phyloP scores from a whole-genome alignment of 2,888 invertebrate species.

The Bombylius discolor region DNA sequence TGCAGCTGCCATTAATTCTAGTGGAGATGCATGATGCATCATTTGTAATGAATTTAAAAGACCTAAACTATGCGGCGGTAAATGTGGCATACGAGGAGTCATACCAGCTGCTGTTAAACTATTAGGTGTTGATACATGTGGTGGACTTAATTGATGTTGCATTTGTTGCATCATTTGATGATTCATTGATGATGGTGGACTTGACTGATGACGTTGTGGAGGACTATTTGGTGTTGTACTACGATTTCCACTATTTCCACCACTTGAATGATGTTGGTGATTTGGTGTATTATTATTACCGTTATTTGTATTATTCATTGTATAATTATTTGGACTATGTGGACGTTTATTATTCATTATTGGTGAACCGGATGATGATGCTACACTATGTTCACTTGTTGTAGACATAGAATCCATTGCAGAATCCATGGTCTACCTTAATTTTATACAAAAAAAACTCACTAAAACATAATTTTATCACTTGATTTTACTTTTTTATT shows the following conservation, averaged over 20 bases:
- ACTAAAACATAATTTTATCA: too few species aligned
- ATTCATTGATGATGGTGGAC: constrained; percentile 22
- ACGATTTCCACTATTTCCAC: constrained; percentile 20
- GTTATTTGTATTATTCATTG: constrained; percentile 25
- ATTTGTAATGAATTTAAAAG: constrained; percentile 66
- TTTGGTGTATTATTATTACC: background rate
- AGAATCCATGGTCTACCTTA: constrained; percentile 38
- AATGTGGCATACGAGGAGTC: constrained; percentile 57
- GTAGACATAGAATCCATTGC: constrained; percentile 42
- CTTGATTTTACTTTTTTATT: too few species aligned
- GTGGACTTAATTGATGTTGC: constrained; percentile 51
- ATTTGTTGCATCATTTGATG: constrained; percentile 40
- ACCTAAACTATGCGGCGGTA: constrained; percentile 73
- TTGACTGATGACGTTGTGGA: constrained; percentile 31
- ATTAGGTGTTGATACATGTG: constrained; percentile 44
- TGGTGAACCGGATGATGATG: constrained; percentile 35
- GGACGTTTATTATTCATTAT: constrained; percentile 23
- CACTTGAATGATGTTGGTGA: constrained; percentile 16
- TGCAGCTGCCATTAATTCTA: constrained; percentile 72
- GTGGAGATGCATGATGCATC: constrained; percentile 67
- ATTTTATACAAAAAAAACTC: background rate
- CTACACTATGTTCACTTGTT: constrained; percentile 43
- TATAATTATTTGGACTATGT: constrained; percentile 30
- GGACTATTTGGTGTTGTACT: constrained; percentile 33
- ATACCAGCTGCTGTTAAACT: constrained; percentile 28